Conservation (phyloP, 2,888 invertebrate species). For the Griposia aprilina region DNA sequence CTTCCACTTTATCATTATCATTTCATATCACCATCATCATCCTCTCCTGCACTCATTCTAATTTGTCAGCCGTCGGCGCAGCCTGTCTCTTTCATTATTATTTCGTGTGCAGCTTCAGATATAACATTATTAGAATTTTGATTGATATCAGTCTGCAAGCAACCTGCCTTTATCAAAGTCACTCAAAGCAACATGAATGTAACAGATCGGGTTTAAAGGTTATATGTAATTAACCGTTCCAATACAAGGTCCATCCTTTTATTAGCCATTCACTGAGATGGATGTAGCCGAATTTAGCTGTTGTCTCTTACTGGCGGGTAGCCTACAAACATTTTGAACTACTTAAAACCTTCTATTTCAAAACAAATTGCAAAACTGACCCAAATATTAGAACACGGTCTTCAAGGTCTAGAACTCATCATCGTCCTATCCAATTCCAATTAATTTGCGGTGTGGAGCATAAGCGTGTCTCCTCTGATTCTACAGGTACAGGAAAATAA, state of each 20-base stretch:
- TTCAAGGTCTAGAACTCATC: neutral
- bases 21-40: too few relatives aligned
- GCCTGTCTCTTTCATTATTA: neutral
- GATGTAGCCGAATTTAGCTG: neutral
- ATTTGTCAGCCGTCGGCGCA: rapidly evolving
- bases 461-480: neutral
- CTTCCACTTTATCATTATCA: neutral
- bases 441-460: neutral
- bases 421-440: neutral
- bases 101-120: neutral
- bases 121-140: neutral
- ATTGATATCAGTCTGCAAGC: neutral
- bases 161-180: conserved; percentile 21
- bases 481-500: neutral
- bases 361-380: neutral
- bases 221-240: neutral
- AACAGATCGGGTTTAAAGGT: neutral
- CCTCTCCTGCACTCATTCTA: neutral
- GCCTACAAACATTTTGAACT: too few relatives aligned
- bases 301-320: neutral
- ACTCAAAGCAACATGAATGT: neutral
- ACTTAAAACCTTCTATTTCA: too few relatives aligned
- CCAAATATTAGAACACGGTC: neutral
- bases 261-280: neutral
- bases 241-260: neutral